These are phyloP conservation scores for Dryococelus australis DNA, from an alignment of 2,888 invertebrate species.

Conservation along the genomic window DNA sequence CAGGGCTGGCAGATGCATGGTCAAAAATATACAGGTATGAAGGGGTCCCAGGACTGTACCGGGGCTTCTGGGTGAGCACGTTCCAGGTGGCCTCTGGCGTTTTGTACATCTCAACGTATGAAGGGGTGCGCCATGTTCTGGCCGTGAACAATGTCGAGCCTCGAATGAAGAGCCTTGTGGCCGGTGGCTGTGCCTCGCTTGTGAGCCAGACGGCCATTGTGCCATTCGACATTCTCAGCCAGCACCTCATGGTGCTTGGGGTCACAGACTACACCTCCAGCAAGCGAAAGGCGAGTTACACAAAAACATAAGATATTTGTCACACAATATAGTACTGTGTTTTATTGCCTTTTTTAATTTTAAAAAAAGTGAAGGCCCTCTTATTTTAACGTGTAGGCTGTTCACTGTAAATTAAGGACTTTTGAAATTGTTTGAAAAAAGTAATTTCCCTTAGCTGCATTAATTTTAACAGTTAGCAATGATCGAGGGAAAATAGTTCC, in stretches of 20 bases:
- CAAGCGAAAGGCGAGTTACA: conserved; percentile 34
- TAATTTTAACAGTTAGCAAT: no score
- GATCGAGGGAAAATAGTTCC: no score
- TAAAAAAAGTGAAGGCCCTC: no score
- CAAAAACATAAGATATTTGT: not conserved
- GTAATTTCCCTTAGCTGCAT: no score
- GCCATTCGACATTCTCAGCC: conserved; percentile 95
- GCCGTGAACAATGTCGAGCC: conserved; percentile 71
- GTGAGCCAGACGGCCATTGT: conserved; percentile 96
- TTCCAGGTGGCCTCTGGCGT: conserved; percentile 79
- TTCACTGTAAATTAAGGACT: not conserved
- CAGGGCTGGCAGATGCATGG: conserved; percentile 85
- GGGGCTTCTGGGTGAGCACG: conserved; percentile 95
- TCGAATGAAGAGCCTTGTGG: conserved; percentile 79
- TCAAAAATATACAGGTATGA: conserved; percentile 84
- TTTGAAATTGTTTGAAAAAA: no score
- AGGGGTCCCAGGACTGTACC: conserved; percentile 86
- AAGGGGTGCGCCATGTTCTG: conserved; percentile 84
- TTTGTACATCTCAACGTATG: conserved; percentile 93
- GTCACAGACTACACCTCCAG: conserved; percentile 55
- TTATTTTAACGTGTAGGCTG: not conserved
- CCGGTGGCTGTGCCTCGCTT: conserved; percentile 89
- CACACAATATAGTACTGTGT: no score
- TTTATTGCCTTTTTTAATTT: no score
- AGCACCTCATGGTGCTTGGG: conserved; percentile 95